Evolutionary conservation across 1,140 invertebrate genomes (phyloP).

Genomic region (Drosophila dunni): DNA sequence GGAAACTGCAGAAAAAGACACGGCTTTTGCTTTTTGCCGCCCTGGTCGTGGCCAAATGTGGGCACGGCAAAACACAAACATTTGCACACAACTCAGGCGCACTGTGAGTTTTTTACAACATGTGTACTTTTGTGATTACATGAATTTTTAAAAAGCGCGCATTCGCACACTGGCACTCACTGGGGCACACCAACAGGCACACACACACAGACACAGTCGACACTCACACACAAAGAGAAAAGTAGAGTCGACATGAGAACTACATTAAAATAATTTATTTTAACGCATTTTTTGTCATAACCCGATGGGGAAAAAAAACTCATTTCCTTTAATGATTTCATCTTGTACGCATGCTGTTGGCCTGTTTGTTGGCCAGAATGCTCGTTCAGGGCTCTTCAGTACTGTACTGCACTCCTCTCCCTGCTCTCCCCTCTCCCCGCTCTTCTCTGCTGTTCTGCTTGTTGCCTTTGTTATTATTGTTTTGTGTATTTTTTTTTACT

Average conservation of each 20-base stretch:
- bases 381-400: constrained; percentile 13
- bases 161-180: constrained; percentile 31
- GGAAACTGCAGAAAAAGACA: constrained; percentile 31
- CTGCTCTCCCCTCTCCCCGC: not conserved
- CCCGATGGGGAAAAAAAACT: constrained; percentile 80
- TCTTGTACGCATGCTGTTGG: constrained; percentile 74
- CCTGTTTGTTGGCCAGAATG: constrained; percentile 32
- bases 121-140: constrained; percentile 83
- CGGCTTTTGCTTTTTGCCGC: constrained; percentile 7
- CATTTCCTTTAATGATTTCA: constrained; percentile 83
- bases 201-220: constrained; percentile 23
- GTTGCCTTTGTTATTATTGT: constrained; percentile 15
- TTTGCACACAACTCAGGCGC: constrained; percentile 68
- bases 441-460: constrained; percentile 5
- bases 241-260: constrained; percentile 71
- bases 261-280: constrained; percentile 84
- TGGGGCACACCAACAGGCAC: constrained; percentile 6
- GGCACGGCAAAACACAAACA: constrained; percentile 59
- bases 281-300: constrained; percentile 83
- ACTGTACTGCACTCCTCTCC: not conserved
- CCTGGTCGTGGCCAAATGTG: constrained; percentile 14
- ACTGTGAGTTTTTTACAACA: constrained; percentile 73
- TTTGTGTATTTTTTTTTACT: constrained; percentile 7
- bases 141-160: constrained; percentile 81
- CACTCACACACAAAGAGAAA: constrained; percentile 21